Conservation (phyloP, 2,797 vertebrate species). For the Alosa sapidissima region DNA sequence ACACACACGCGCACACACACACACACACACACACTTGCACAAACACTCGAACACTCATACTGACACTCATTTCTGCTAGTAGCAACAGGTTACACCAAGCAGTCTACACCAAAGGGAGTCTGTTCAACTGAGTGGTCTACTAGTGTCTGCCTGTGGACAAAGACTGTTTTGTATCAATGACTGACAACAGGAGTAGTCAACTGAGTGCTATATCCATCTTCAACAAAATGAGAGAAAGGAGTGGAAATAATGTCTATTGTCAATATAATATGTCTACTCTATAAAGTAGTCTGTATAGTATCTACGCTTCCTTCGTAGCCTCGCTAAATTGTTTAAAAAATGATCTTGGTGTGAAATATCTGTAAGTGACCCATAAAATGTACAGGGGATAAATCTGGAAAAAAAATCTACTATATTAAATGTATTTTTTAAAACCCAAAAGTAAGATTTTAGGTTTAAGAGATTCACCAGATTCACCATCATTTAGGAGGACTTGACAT, state of each 20-base stretch:
- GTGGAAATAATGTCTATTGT: not conserved
- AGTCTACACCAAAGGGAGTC: not conserved
- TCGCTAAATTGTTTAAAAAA: not conserved
- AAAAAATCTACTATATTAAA: not conserved
- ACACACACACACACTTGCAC: not conserved
- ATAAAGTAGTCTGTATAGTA: not conserved
- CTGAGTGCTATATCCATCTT: not conserved
- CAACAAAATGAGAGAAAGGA: not conserved
- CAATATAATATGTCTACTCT: not conserved
- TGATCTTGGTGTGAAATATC: not conserved
- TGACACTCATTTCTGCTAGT: not conserved
- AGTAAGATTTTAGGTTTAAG: not conserved
- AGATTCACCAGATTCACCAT: not conserved
- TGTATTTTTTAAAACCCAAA: not conserved
- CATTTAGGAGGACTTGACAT: constrained; percentile 12
- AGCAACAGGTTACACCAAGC: not conserved
- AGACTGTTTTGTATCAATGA: not conserved
- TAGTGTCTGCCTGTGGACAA: not conserved
- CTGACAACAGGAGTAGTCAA: not conserved
- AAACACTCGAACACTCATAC: not conserved
- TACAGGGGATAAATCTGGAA: not conserved
- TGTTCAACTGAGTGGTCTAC: not conserved
- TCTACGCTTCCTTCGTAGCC: not conserved
- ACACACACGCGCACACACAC: not conserved
- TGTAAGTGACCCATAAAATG: too few species aligned